Evolutionary conservation across 2,888 invertebrate species (phyloP).

Genomic region (Aproaerema taeniolella): DNA sequence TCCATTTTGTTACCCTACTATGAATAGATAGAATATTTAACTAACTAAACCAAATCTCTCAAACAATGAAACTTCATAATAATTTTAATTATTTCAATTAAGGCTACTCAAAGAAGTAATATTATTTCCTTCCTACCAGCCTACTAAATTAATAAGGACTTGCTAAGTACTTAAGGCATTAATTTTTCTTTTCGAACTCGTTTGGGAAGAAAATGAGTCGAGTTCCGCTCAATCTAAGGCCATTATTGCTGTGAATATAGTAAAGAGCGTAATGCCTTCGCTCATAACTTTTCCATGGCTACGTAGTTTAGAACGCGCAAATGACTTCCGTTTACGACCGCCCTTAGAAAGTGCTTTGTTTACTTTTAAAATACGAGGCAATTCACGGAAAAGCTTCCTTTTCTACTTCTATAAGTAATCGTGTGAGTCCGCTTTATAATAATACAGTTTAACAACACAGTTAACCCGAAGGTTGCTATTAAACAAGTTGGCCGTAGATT

Average conservation of each 20-base stretch:
- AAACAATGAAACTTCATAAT: too few species aligned
- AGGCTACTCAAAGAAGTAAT: too few species aligned
- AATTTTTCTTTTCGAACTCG: too few species aligned
- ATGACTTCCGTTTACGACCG: conserved; percentile 2
- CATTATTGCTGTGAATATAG: not conserved
- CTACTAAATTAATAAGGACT: too few species aligned
- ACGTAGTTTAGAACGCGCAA: not conserved
- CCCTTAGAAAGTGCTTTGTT: conserved; percentile 2
- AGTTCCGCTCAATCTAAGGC: not conserved
- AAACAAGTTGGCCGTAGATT: conserved; percentile 73
- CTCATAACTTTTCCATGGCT: not conserved
- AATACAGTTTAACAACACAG: conserved; percentile 65
- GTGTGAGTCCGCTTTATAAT: conserved; percentile 48
- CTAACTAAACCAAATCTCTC: too few species aligned
- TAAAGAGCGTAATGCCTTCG: not conserved
- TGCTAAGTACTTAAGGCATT: too few species aligned
- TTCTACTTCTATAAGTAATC: conserved; percentile 29
- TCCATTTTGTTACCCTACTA: too few species aligned
- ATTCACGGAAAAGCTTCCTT: conserved; percentile 20
- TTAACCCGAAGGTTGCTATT: conserved; percentile 67
- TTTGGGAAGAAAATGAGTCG: not conserved
- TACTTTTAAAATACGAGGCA: conserved; percentile 3
- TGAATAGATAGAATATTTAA: too few species aligned
- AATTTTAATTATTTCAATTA: too few species aligned
- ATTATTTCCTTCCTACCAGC: too few species aligned